Evolutionary conservation across 2,113 vertebrate species (phyloP).

Genomic region (Hypomesus transpacificus): DNA sequence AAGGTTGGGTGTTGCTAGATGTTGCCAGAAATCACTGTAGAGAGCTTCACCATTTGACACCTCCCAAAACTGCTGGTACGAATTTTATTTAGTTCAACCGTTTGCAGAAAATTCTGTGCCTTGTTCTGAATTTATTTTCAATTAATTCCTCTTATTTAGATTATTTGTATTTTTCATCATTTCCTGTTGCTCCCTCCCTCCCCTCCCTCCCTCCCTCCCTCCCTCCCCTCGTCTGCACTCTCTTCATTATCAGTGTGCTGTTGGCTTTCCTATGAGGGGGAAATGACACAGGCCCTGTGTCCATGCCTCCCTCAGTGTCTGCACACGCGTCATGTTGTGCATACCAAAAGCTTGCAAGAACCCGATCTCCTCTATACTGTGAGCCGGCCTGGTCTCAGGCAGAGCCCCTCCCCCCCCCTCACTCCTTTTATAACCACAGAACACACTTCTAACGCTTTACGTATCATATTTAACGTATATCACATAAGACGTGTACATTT

Average conservation of each 20-base stretch:
- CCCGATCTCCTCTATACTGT: conserved; percentile 65
- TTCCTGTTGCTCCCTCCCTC: conserved; percentile 16
- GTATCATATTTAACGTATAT: conserved; percentile 50
- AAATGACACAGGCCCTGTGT: conserved; percentile 60
- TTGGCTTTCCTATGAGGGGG: conserved; percentile 68
- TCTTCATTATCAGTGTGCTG: conserved; percentile 51
- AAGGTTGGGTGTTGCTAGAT: conserved; percentile 44
- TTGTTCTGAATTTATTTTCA: conserved; percentile 82
- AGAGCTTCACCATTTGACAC: conserved; percentile 90
- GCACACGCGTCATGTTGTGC: conserved; percentile 48
- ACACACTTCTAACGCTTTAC: conserved; percentile 60
- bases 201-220: not conserved
- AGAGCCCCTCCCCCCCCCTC: conserved; percentile 2
- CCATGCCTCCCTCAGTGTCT: conserved; percentile 52
- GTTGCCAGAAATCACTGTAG: conserved; percentile 82
- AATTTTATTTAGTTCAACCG: conserved; percentile 81
- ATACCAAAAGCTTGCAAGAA: conserved; percentile 53
- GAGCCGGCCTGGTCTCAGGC: conserved; percentile 58
- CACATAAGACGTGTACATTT: no score
- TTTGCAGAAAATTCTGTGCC: conserved; percentile 99
- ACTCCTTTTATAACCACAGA: conserved; percentile 48
- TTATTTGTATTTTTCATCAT: conserved; percentile 44
- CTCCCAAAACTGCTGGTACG: conserved; percentile 80
- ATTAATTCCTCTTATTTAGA: conserved; percentile 44
- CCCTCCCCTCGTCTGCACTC: conserved; percentile 19